Conservation (phyloP, 2,888 invertebrate genomes). For the Heliconius hortense region DNA sequence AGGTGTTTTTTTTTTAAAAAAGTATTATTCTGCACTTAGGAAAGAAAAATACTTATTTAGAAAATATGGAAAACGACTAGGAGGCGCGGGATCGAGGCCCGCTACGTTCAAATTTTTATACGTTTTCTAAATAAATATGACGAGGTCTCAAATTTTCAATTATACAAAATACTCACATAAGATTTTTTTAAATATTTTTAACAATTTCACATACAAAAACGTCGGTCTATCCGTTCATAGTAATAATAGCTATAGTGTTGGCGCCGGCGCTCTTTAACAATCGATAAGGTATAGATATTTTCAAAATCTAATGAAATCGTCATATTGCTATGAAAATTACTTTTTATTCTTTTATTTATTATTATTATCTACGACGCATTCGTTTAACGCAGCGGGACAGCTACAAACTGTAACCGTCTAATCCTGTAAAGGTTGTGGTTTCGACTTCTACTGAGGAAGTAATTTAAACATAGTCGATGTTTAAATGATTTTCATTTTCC, state of each 20-base stretch:
- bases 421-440: neutral
- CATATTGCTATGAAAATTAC: conserved; percentile 14
- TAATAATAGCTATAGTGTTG: conserved; percentile 24
- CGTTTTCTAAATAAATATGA: too few relatives aligned
- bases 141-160: too few relatives aligned
- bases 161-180: neutral
- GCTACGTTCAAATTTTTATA: too few relatives aligned
- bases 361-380: neutral
- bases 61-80: too few relatives aligned
- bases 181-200: too few relatives aligned
- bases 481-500: neutral
- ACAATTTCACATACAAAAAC: conserved; percentile 1
- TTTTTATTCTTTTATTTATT: neutral
- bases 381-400: neutral
- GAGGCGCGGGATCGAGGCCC: too few relatives aligned
- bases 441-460: neutral
- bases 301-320: conserved; percentile 6
- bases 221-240: conserved; percentile 31
- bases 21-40: too few relatives aligned
- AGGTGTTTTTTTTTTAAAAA: too few relatives aligned
- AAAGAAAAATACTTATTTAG: too few relatives aligned
- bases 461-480: too few relatives aligned
- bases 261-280: conserved; percentile 32
- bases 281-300: conserved; percentile 17
- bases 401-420: neutral